Percentiles rank a stretch among this genome's conserved stretches.
These are phyloP conservation scores for Patagioenas fasciata DNA, from an alignment of 2,113 vertebrate genomes.

Conservation along the genomic window DNA sequence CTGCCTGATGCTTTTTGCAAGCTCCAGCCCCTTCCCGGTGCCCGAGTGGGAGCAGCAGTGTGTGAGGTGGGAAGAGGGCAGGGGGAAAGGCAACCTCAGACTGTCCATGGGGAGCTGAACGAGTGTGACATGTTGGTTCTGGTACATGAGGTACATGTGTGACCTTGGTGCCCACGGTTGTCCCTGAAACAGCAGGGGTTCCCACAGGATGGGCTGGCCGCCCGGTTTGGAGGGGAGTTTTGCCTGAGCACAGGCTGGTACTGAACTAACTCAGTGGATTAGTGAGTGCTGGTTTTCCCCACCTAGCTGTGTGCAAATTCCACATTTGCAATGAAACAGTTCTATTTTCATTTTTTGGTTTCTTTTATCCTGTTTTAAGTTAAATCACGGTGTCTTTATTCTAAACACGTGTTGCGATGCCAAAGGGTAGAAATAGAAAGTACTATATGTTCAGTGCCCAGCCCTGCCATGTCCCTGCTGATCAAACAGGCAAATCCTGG, in stretches of 20 bases:
- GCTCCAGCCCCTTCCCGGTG: neutral
- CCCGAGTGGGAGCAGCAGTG: neutral
- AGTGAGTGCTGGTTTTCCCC: neutral
- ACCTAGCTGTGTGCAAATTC: neutral
- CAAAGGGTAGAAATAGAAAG: neutral
- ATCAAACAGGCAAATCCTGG: neutral
- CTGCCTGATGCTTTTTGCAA: neutral
- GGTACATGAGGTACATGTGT: neutral
- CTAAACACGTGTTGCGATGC: neutral
- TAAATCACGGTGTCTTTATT: neutral
- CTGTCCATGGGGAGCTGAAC: neutral
- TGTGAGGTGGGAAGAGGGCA: neutral
- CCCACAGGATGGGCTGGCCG: neutral
- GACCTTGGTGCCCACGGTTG: neutral
- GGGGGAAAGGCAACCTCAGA: neutral
- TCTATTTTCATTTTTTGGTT: neutral
- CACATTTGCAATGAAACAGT: neutral
- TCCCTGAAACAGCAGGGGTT: neutral
- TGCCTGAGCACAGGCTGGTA: neutral
- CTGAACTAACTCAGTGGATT: neutral
- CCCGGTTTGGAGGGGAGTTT: neutral
- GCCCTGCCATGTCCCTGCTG: neutral
- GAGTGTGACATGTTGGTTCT: rapidly evolving
- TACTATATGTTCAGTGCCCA: neutral
- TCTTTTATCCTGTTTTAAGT: neutral